Evolutionary conservation across 2,113 vertebrate genomes (phyloP).

Genomic region (Pseudonaja textilis): DNA sequence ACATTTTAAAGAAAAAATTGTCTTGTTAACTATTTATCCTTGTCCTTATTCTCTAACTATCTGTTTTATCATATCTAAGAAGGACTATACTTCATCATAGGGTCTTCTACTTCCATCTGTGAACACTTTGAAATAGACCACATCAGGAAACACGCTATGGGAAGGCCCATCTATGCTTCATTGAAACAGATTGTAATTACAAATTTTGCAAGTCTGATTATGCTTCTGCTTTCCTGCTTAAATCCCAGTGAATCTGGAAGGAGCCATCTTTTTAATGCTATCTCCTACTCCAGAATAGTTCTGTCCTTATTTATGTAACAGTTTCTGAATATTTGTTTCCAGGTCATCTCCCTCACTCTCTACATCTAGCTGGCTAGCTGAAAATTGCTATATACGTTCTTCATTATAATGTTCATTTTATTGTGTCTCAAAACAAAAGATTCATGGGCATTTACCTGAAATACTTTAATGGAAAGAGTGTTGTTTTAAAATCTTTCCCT

Average conservation of each 20-base stretch:
- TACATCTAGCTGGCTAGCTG: neutral
- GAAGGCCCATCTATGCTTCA: neutral
- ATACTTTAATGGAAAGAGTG: neutral
- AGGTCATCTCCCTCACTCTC: neutral
- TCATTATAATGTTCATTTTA: neutral
- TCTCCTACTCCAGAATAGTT: neutral
- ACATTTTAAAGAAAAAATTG: neutral
- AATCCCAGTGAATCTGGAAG: neutral
- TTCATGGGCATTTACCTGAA: neutral
- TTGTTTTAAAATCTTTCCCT: neutral
- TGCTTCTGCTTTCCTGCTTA: neutral
- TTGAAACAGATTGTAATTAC: neutral
- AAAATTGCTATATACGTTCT: neutral
- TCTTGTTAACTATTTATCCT: neutral
- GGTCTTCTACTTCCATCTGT: neutral
- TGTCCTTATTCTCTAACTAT: neutral
- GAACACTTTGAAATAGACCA: neutral
- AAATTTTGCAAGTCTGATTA: neutral
- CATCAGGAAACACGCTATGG: neutral
- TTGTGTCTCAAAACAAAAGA: neutral
- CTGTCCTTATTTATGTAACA: neutral
- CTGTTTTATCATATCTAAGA: neutral
- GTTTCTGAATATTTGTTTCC: neutral
- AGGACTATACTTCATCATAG: neutral
- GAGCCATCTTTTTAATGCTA: neutral